Evolutionary conservation across 1,140 invertebrate species (phyloP).

Genomic region (Monomorium pharaonis): DNA sequence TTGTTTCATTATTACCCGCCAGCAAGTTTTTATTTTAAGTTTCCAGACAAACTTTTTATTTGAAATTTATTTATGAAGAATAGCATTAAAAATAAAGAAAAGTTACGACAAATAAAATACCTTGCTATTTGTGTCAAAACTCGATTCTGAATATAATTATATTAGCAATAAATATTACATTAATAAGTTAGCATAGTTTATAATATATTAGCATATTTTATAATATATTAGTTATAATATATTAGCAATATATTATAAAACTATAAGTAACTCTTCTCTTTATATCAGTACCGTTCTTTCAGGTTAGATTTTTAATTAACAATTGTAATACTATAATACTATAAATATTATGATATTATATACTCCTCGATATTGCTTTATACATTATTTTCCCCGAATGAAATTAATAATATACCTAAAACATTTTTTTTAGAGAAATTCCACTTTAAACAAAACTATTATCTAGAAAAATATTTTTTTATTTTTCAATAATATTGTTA

Average conservation of each 20-base stretch:
- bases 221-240: too few species aligned
- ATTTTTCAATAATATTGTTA: too few species aligned
- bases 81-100: background rate
- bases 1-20: background rate
- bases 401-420: background rate
- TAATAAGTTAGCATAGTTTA: background rate
- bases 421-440: background rate
- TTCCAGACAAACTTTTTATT: background rate
- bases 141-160: background rate
- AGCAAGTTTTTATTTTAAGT: background rate
- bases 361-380: background rate
- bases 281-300: background rate
- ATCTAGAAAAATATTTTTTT: background rate
- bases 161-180: background rate
- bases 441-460: background rate
- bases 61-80: background rate
- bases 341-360: too few species aligned
- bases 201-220: too few species aligned
- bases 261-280: background rate
- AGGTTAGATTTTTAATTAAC: background rate
- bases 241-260: too few species aligned
- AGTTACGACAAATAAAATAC: background rate
- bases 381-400: background rate
- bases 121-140: background rate
- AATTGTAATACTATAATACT: background rate